Base-by-base conservation (phyloP, 1,140 invertebrate genomes). In the Drosophila mauritiana region DNA sequence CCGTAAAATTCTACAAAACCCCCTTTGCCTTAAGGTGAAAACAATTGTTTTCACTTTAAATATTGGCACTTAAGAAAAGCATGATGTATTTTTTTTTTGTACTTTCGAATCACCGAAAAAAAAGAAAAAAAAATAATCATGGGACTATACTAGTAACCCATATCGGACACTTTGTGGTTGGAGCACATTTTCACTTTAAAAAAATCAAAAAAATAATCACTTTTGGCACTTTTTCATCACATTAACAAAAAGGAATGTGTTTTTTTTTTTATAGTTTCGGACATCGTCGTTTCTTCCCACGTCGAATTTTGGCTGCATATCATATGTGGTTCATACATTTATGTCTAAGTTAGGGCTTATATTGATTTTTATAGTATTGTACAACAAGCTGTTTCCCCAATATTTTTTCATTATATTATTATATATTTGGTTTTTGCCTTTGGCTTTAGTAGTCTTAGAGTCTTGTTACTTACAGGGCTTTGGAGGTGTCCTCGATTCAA, bases 381-480 rank as follows among this genome's bases (percentile, higher is more conserved):
- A 13, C 13, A 46, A 13, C 13, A 25, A 6, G 43, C 4, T 25
- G 20, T 25, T 42, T 81, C 51, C 67, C 67, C 43, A 22, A 46
- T 61, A 27, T 58, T 48, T 58, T 11, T 5, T 36, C 52, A 58
- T 42, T 3, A 31, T 43, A 37, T 56, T 59, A 42, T 59, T 59
- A 34, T 45, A 43, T 20, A 39, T 65, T 76, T 68, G 34, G 61
- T 40, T 56, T 62, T 55, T 10, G 42, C 3, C 61, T 49, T 61
- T 43, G 15, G 22, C 45, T 62, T 34, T 74, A 45, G 40, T 46
- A 42, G 57, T 74, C 62, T 63, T 65, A 65, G 59, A 82, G 70
- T 81, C 74, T 75, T 73, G 43, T 84, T 88, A 88, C 84, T 88
- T 88, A 88, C 84, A 52, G 88, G 84, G 84, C 63, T 68, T 79